These are phyloP conservation scores for Sitta carolinensis DNA, from an alignment of 2,797 vertebrate genomes.

Conservation along the genomic window DNA sequence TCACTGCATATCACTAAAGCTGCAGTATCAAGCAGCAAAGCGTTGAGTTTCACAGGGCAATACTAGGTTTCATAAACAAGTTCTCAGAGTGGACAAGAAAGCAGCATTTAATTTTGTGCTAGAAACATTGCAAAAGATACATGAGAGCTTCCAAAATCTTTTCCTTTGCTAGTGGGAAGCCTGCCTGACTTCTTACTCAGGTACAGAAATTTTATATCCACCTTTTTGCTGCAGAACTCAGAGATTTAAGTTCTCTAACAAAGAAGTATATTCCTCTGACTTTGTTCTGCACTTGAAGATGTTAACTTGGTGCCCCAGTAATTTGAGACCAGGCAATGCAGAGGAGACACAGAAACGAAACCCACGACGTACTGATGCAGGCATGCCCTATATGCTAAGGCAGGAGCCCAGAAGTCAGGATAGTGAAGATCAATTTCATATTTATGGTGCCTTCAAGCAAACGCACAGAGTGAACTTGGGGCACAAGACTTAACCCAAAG, in stretches of 20 bases:
- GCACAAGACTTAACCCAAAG: background rate
- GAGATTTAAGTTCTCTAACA: background rate
- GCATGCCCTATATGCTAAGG: background rate
- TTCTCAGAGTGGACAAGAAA: background rate
- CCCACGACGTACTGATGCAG: slow-evolving; percentile 1
- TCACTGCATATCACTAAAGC: background rate
- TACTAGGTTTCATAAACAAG: slow-evolving; percentile 55
- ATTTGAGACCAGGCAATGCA: background rate
- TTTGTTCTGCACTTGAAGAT: slow-evolving; percentile 12
- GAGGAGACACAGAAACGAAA: slow-evolving; percentile 10
- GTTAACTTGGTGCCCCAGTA: slow-evolving; percentile 33
- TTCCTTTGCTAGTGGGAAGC: background rate
- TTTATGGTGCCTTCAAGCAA: background rate
- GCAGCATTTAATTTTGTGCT: background rate
- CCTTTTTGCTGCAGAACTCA: background rate
- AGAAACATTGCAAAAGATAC: background rate
- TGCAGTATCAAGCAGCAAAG: background rate
- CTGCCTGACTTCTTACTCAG: background rate
- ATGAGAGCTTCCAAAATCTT: background rate
- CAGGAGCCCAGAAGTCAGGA: background rate
- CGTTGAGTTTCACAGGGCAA: background rate
- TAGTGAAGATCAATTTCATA: background rate
- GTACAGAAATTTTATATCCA: background rate
- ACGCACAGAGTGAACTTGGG: background rate
- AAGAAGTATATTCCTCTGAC: background rate